Base-by-base conservation (phyloP, 35 echinoderm and acorn worm species). In the Lytechinus variegatus region DNA sequence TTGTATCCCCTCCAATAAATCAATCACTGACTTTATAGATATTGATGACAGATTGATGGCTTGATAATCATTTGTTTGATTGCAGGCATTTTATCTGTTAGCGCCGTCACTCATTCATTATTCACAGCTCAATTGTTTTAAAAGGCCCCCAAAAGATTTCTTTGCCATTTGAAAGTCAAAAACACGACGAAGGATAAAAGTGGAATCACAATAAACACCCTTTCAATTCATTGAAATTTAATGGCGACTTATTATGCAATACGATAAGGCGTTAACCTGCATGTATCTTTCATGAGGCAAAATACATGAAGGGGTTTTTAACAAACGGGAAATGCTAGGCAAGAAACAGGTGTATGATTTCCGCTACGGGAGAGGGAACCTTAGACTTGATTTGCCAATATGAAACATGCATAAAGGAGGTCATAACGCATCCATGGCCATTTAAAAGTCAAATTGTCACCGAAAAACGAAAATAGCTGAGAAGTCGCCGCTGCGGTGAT, bases 391-490 rank as follows among this genome's bases (percentile, higher is more conserved):
- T n/a, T 79, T 79, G 14, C 66, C 66, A 79, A 79, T 79, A 79
- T 79, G 66, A 79, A 79, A 79, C 66, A 79, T 79, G 66, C 66
- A 79, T n/a, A 79, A 79, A 79, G 12, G 66, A 79, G 66, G 66
- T n/a, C 66, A 79, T 79, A 79, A n/a, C 66, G 66, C 66, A 24
- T 79, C 66, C 66, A 24, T 79, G 66, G 24, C 66, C 16, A 79
- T 79, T 79, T 79, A 79, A 79, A 79, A 79, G 66, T 79, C 66
- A 79, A 79, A 79, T 79, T 79, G 66, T 79, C 66, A 24, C 66
- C 66, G 16, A 24, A 79, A 79, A 79, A 79, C 10, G 0, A 79
- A 79, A 19, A 79, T 19, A 24, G 66, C 66, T 2, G 66, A 4
- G 12, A 4, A n/a, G 66, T 79, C 66, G 19, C 66, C 66, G 66